A percentile compares a stretch with the other conserved stretches of the same genome.
phyloP scores from a whole-genome alignment of 2,888 invertebrate genomes.

The Drosophila lutescens region DNA sequence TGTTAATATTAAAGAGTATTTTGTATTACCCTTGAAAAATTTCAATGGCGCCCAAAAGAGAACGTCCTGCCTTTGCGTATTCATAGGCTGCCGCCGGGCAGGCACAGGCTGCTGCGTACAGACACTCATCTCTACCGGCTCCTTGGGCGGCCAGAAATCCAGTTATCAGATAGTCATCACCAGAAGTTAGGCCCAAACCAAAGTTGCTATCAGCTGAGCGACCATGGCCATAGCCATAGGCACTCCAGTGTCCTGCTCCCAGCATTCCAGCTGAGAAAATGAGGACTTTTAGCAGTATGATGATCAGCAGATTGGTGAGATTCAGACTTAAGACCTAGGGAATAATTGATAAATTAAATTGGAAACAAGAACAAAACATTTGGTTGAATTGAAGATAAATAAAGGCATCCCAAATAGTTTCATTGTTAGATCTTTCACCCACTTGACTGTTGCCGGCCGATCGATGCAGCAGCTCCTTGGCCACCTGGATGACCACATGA shows the following conservation, averaged over 20 bases:
- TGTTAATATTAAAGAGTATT: no score
- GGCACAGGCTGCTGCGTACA: constrained; percentile 91
- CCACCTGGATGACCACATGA: constrained; percentile 84
- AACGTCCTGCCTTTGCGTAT: constrained; percentile 91
- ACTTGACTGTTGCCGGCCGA: constrained; percentile 90
- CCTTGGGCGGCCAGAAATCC: constrained; percentile 89
- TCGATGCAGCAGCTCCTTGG: constrained; percentile 88
- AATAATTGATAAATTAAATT: not conserved
- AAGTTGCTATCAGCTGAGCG: constrained; percentile 49
- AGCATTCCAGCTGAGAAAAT: constrained; percentile 92
- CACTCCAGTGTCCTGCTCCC: constrained; percentile 89
- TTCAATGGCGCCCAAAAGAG: constrained; percentile 89
- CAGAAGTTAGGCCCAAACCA: constrained; percentile 86
- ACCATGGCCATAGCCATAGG: constrained; percentile 84
- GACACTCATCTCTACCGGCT: constrained; percentile 89
- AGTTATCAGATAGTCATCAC: constrained; percentile 86
- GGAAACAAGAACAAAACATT: not conserved
- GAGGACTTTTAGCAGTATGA: constrained; percentile 91
- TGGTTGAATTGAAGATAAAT: no score
- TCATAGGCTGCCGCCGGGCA: constrained; percentile 88
- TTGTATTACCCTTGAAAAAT: constrained; percentile 87
- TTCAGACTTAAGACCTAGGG: constrained; percentile 88
- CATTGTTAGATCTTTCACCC: constrained; percentile 1
- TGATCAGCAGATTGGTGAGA: constrained; percentile 91
- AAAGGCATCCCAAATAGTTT: no score